Evolutionary conservation across 1,140 invertebrate species (phyloP), one percentile per base, ranked within the genome.

Genomic region (Danaus plexippus): DNA sequence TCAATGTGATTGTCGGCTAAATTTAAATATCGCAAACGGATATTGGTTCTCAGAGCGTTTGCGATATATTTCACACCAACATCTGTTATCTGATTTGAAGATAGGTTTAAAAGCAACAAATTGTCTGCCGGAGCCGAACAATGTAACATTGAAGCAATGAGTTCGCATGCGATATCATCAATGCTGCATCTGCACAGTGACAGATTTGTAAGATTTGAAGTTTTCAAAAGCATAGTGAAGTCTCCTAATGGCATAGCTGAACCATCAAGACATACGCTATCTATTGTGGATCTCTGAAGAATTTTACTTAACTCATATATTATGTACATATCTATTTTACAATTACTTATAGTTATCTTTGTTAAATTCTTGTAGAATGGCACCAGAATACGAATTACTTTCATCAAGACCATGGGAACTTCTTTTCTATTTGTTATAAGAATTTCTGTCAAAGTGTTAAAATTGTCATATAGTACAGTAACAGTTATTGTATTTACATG

Each of bases 1-100:
- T 47, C 57, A 9, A 78, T 81, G 55, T 45, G 64, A 57, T 84
- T 84, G 56, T 72, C 71, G 8, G 75, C 63, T 45, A 80, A 54
- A 72, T 75, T 77, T 59, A 81, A 74, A 73, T 74, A 79, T 56
- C 72, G 64, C 61, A 81, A 73, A 62, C 48, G 54, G 60, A 77
- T 69, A 64, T 83, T 80, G 56, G 52, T 71, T 69, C 69, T 71
- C n/a, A 79, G 50, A 52, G 68, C 70, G 47, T 66, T 52, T 22
- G 55, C 60, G 7, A 80, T 53, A 45, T 57, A 63, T 64, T 68
- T 75, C 9, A 66, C 73, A 47, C 69, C 75, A n/a, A 46, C 52
- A 63, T 80, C 70, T 10, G 66, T 74, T 61, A 79, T 76, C 52
- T 57, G 57, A 63, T 80, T 78, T 15, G 63, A 69, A 12, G 75